Base-by-base conservation (phyloP, 1,140 invertebrate genomes). In the Penaeus indicus region DNA sequence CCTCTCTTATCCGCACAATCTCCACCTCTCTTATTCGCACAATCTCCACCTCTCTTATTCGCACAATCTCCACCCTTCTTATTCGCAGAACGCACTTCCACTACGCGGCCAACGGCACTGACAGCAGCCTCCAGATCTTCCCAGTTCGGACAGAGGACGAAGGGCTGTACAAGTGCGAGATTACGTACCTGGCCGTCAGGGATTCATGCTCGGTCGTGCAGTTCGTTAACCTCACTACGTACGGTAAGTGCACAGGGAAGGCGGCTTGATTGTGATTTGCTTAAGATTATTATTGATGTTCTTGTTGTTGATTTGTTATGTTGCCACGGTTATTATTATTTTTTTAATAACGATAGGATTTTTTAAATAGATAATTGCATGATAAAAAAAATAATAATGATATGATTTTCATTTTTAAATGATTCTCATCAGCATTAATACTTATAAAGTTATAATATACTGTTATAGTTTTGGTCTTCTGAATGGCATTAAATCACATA, bases 91-190 rank as follows among this genome's bases (percentile, higher is more conserved):
- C 96, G 91, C 94, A 94, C 80, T 95, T 97, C 88, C 93, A 94
- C 80, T 95, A 96, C 92, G 93, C 93, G 47, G 92, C 94, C 10
- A 95, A 95, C 92, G 93, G 93, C 42, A 95, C 95, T 0, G 94
- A 94, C 90, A 95, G 95, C 0, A 94, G 95, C 91, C 93, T 97
- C 91, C 94, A 95, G 91, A 96, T 97, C 88, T 93, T 94, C 42
- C 93, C 95, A 60, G 93, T 97, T 8, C 93, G 95, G 84, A 93
- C 96, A 19, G 94, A 95, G 81, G 96, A 97, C 92, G 96, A 97
- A 91, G 96, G 96, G 0, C 94, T 96, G 16, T 97, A 96, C 94
- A 96, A 96, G 91, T 97, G 96, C 92, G 96, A 97, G 92, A 96
- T 97, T 89, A 97, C 96, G 2, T 97, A 97, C 92, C 92, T 97